Evolutionary conservation across 2,888 invertebrate genomes (phyloP), one percentile per base, ranked within the genome.

Genomic region (Apamea sordens): DNA sequence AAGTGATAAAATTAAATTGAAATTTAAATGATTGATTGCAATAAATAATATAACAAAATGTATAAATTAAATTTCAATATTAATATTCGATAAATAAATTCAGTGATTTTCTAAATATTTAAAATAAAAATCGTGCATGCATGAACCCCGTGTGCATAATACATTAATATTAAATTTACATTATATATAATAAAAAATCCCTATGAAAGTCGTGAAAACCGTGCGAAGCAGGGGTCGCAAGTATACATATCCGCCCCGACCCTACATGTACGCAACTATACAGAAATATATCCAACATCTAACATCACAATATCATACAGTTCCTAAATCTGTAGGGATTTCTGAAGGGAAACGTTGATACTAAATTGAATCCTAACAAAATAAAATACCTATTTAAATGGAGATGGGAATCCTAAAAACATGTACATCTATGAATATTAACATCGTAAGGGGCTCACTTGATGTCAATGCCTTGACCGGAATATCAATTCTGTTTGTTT

Each of bases 361-460:
- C 65, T 61, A 68, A 74, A 86, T 76, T 77, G 76, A 80, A 80
- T 76, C 36, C 78, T 82, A 75, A 76, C 64, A 76, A 86, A 82
- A 85, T 77, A 78, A 82, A 78, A 79, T 71, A 82, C 82, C 71
- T 79, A 82, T 82, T 84, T 70, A 77, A 76, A 84, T 85, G 68
- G 36, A 41, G 65, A 71, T 72, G 47, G 63, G 32, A 56, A 69
- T 68, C 50, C 59, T 72, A 36, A 53, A 74, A 63, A 71, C 21
- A 44, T 73, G 56, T 36, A 73, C 65, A 65, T 79, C 50, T 79
- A 68, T 59, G 73, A 78, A 77, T 80, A 80, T 73, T 69, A 70
- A 5, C 44, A 41, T 68, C 72, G 64, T 73, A 8, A 1, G 72
- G 77, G 68, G 76, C 15, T 8, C 41, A 41, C 65, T 71, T 76